phyloP scores from a whole-genome alignment of 1,140 invertebrate species.

The Ceratoteleas bidentatus region DNA sequence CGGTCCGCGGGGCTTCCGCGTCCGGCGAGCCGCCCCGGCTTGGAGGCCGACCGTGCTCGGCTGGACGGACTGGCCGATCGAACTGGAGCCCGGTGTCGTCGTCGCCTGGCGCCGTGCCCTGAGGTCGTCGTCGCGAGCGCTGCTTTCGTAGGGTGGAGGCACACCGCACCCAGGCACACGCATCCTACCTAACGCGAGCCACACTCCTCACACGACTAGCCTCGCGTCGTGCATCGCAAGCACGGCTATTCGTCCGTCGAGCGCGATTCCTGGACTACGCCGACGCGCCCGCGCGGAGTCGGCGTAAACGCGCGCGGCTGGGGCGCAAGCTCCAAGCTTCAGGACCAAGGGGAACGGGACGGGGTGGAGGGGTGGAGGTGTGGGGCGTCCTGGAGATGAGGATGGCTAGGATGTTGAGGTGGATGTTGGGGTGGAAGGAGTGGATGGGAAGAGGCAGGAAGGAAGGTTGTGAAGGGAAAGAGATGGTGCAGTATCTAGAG shows the following conservation, averaged over 20 bases:
- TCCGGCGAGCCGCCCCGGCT: slow-evolving; percentile 22
- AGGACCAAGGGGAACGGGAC: too few species aligned
- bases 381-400: too few species aligned
- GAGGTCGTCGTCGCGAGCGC: slow-evolving; percentile 22
- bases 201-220: slow-evolving; percentile 75
- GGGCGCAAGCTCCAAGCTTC: slow-evolving; percentile 68
- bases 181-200: slow-evolving; percentile 80
- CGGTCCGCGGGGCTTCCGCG: slow-evolving; percentile 32
- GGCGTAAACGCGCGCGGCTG: slow-evolving; percentile 70
- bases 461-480: too few species aligned
- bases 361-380: too few species aligned
- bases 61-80: slow-evolving; percentile 44
- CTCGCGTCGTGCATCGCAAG: slow-evolving; percentile 17
- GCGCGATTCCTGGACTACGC: slow-evolving; percentile 74
- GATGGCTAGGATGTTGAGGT: too few species aligned
- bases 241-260: slow-evolving; percentile 36
- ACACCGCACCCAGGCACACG: slow-evolving; percentile 81
- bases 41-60: slow-evolving; percentile 21
- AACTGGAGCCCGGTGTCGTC: slow-evolving; percentile 13
- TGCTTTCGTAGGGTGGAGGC: slow-evolving; percentile 71
- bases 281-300: slow-evolving; percentile 74
- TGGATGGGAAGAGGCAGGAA: too few species aligned
- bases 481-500: too few species aligned
- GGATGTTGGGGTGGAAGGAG: too few species aligned
- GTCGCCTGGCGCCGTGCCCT: slow-evolving; percentile 7